Base-by-base conservation (phyloP, 2,797 vertebrate genomes). In the Takifugu rubripes region DNA sequence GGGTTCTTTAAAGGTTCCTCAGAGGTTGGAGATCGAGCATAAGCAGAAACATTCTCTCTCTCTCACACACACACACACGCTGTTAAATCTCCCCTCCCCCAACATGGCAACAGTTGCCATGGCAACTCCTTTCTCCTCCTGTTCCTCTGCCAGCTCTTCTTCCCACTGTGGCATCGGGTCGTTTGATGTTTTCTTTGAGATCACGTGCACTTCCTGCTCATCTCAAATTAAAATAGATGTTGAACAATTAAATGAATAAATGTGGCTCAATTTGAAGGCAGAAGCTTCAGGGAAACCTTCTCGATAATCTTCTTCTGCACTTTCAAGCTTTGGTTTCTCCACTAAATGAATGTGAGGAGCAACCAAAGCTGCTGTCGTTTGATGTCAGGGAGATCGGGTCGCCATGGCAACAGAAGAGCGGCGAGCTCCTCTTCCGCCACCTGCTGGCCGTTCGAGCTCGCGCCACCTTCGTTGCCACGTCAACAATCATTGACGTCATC, bases 101-200 rank as follows among this genome's bases (percentile, higher is more conserved):
- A 49, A 48, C 64, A 66, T 72, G 64, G 53, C 46, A 10, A 14
- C 14, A 54, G 71, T 83, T 25, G 9, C 78, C 68, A 81, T 84
- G 66, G 78, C 69, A 81, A 84, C 78, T 17, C 43, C 43, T 44
- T 16, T 43, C 42, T 43, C 53, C 42, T 56, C 56, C 52, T 64
- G 63, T 25, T 68, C 64, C 57, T 64, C 56, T 33, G 52, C 56
- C 52, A 61, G 62, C 25, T 68, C 60, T 54, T 64, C 63, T 3
- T 66, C 56, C 50, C 6, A 4, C 36, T 40, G 36, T 40, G 36
- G 36, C 36, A 14, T 40, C 36, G 14, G 36, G 36, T 40, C 5
- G 36, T 40, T 40, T 40, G 36, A 40, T 14, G 36, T 40, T 12
- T 40, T 14, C 36, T 27, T 27, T 27, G 26, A 27, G 36, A 40